Evolutionary conservation across 2,113 vertebrate species (phyloP).

Genomic region (Megaceryle maxima): DNA sequence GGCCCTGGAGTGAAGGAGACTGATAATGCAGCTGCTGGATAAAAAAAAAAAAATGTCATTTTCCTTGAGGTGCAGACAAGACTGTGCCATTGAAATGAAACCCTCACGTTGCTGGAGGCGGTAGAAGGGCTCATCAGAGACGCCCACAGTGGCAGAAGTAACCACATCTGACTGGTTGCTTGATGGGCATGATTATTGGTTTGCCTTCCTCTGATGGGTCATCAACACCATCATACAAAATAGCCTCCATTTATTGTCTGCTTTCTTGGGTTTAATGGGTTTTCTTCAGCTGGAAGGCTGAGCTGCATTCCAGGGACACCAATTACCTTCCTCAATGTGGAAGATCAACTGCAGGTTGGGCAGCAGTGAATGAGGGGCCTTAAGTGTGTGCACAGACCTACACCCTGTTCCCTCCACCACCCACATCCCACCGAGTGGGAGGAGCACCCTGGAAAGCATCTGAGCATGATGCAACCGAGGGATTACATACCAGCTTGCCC

Average conservation of each 20-base stretch:
- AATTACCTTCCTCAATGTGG: no score
- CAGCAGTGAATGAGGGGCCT: rapidly evolving
- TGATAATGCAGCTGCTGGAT: rapidly evolving
- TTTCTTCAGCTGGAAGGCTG: neutral
- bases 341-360: neutral
- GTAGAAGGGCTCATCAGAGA: neutral
- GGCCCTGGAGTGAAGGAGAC: neutral
- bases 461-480: rapidly evolving
- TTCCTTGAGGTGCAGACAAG: neutral
- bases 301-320: neutral
- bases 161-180: rapidly evolving
- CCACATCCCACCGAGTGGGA: neutral
- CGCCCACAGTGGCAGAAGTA: neutral
- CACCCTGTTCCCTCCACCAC: no score
- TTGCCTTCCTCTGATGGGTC: neutral
- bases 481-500: neutral
- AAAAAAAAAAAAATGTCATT: neutral
- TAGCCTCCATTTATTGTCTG: neutral
- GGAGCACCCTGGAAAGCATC: neutral
- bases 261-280: neutral
- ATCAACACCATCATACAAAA: neutral
- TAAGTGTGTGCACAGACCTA: no score
- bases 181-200: neutral
- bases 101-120: rapidly evolving
- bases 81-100: neutral